These are phyloP conservation scores for Atta cephalotes DNA, from an alignment of 1,140 invertebrate genomes.

Conservation along the genomic window DNA sequence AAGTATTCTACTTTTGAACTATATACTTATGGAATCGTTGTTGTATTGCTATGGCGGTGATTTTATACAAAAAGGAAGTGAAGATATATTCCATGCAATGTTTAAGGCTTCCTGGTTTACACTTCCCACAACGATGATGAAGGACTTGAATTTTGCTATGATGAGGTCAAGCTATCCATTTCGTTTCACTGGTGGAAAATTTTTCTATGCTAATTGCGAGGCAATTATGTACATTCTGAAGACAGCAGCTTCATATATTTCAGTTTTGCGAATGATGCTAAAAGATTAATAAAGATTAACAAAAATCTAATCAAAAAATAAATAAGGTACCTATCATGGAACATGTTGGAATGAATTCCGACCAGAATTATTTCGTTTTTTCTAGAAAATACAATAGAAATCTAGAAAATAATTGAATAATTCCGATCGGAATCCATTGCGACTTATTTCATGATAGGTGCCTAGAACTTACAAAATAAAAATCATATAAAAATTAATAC, in stretches of 20 bases:
- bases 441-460: no score
- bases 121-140: conserved; percentile 67
- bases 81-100: conserved; percentile 59
- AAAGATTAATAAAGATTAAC: conserved; percentile 2
- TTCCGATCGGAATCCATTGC: no score
- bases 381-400: no score
- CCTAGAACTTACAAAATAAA: neutral
- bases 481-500: conserved; percentile 2
- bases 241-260: conserved; percentile 73
- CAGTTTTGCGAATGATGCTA: conserved; percentile 67
- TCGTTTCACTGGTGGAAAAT: conserved; percentile 69
- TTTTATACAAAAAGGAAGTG: conserved; percentile 57
- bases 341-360: no score
- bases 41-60: conserved; percentile 75
- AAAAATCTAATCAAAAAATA: neutral
- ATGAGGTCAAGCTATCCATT: conserved; percentile 70
- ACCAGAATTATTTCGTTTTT: no score
- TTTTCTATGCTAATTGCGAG: conserved; percentile 68
- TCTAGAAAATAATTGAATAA: no score
- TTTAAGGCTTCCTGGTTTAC: conserved; percentile 72
- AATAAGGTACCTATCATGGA: no score
- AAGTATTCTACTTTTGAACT: conserved; percentile 53
- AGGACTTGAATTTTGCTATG: conserved; percentile 70
- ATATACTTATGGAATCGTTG: conserved; percentile 70
- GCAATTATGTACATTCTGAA: conserved; percentile 74